Evolutionary conservation across 2,797 vertebrate species (phyloP).

Genomic region (Etheostoma perlongum): DNA sequence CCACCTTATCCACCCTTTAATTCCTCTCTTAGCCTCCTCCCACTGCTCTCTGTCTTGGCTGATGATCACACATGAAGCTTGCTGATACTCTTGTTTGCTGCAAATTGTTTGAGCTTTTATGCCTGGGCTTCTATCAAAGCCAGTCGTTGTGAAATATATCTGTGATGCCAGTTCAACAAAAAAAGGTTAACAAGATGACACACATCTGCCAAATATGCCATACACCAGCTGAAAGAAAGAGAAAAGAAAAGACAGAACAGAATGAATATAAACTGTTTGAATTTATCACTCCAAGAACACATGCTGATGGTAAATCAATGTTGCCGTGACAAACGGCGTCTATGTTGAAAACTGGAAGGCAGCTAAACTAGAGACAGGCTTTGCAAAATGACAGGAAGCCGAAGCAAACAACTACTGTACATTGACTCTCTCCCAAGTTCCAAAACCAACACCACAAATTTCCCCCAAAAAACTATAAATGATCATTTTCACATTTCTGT

Average conservation of each 20-base stretch:
- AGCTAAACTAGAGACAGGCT: not conserved
- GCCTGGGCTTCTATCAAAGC: constrained; percentile 5
- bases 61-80: constrained; percentile 24
- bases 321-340: constrained; percentile 2
- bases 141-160: constrained; percentile 25
- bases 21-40: constrained; percentile 27
- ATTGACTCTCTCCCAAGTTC: not conserved
- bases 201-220: constrained; percentile 21
- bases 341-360: not conserved
- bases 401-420: not conserved
- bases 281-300: constrained; percentile 2
- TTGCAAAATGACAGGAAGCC: not conserved
- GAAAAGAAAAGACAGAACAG: not conserved
- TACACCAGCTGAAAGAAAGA: constrained; percentile 6
- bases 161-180: constrained; percentile 30
- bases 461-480: not conserved
- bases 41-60: constrained; percentile 25
- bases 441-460: not conserved
- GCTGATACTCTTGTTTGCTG: constrained; percentile 9
- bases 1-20: constrained; percentile 28
- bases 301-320: constrained; percentile 1
- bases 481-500: not conserved
- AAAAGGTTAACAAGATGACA: constrained; percentile 29
- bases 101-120: constrained; percentile 12
- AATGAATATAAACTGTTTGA: constrained; percentile 4